phyloP scores from a whole-genome alignment of 2,113 vertebrate genomes.

The Amazona vittata region DNA sequence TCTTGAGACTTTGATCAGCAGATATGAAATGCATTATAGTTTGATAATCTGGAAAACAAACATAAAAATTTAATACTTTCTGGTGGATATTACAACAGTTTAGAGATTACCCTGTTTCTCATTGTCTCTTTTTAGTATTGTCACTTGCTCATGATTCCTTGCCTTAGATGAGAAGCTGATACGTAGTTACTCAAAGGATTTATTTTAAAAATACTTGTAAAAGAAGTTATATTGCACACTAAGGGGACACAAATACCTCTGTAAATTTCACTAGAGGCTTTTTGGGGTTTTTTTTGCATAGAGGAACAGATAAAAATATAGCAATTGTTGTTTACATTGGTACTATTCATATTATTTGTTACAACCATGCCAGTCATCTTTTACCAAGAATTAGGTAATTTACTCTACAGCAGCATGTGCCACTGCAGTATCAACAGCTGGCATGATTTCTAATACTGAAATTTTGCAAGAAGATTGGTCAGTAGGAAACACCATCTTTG shows the following conservation, averaged over 20 bases:
- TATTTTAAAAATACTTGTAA: not conserved
- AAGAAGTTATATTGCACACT: not conserved
- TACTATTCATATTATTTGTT: not conserved
- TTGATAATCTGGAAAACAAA: not conserved
- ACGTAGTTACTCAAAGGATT: not conserved
- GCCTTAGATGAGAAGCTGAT: not conserved
- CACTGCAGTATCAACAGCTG: not conserved
- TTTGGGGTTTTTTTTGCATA: not conserved
- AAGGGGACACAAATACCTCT: not conserved
- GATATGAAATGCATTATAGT: not conserved
- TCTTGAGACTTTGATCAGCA: not conserved
- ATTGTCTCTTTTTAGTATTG: not conserved
- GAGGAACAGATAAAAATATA: not conserved
- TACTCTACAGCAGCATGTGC: not conserved
- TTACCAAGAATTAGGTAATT: not conserved
- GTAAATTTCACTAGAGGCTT: not conserved
- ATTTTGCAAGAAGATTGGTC: not conserved
- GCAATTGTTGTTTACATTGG: not conserved
- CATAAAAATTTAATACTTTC: not conserved
- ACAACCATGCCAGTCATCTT: not conserved
- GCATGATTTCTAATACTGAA: not conserved
- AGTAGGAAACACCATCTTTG: not conserved
- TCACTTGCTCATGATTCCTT: not conserved
- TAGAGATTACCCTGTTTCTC: not conserved
- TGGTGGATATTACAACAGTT: not conserved